Base-by-base conservation (phyloP, 1,140 invertebrate genomes). In the Odontomachus brunneus region DNA sequence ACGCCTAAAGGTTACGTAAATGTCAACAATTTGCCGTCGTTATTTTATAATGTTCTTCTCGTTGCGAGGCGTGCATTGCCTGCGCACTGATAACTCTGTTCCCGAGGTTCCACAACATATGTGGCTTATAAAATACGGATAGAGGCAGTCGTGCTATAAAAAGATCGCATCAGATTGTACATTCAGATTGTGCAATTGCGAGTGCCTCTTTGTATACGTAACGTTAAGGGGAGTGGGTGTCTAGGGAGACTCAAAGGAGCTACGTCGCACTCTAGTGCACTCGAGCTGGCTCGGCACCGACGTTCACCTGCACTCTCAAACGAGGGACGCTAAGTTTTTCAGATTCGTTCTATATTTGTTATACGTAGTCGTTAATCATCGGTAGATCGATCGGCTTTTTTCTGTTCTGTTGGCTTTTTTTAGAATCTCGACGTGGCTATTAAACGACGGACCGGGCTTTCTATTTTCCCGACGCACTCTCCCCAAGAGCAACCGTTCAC, bases 241-340 rank as follows among this genome's bases (percentile, higher is more conserved):
- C n/a, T n/a, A 33, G 29, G 29, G 12, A 29, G 44, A 80, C 44
- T 67, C 12, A 19, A 11, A 60, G 22, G 2, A 55, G 26, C 19
- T 44, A 12, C 33, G 19, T n/a, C 15, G 44, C 24, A 38, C 62
- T 38, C 2, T 15, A 44, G 48, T 66, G 48, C 15, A 44, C 33
- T 73, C 29, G 5, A 71, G 57, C 49, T 44, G 24, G 15, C 29
- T 38, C 29, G 29, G 24, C 29, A 48, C 48, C 65, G 57, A 44
- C 75, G 22, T 38, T 80, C 33, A 69, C 75, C 75, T 80, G 75
- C 65, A 71, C 51, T 80, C 75, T 69, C 22, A 80, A 80, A 71
- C 75, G 65, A 71, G 63, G 49, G 33, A 80, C 51, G 24, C 9
- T 9, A n/a, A 19, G 73, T 80, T 80, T 80, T 71, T 71, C 51